phyloP scores from a whole-genome alignment of 2,888 invertebrate genomes.

The Oxyteleia sp. region DNA sequence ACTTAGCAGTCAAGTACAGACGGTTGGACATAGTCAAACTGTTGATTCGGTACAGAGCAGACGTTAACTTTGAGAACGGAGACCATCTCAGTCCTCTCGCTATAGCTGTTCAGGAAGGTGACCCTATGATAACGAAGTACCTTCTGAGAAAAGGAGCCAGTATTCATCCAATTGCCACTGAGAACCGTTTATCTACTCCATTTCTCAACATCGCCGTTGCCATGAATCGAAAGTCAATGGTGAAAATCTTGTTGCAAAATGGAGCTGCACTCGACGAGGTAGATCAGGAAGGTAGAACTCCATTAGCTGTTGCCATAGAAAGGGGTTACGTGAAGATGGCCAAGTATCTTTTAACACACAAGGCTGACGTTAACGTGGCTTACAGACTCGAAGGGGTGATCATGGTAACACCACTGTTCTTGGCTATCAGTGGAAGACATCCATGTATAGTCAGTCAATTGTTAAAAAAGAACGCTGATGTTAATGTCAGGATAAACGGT shows the following conservation, averaged over 20 bases:
- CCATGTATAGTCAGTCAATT: conserved; percentile 32
- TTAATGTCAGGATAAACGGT: conserved; percentile 30
- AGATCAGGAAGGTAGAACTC: conserved; percentile 50
- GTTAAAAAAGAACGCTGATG: conserved; percentile 24
- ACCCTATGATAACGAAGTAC: conserved; percentile 42
- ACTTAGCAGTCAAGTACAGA: conserved; percentile 45
- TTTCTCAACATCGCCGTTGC: conserved; percentile 51
- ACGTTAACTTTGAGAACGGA: conserved; percentile 47
- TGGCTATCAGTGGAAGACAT: conserved; percentile 45
- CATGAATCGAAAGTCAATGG: conserved; percentile 35
- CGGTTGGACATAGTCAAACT: conserved; percentile 49
- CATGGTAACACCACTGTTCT: conserved; percentile 27
- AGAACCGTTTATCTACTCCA: conserved; percentile 19
- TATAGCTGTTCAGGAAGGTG: conserved; percentile 29
- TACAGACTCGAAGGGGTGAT: conserved; percentile 39
- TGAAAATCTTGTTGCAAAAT: conserved; percentile 43
- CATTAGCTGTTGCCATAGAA: conserved; percentile 56
- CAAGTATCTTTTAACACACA: conserved; percentile 48
- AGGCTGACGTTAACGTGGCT: conserved; percentile 40
- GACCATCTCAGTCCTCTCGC: conserved; percentile 26
- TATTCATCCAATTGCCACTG: conserved; percentile 32
- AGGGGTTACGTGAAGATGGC: conserved; percentile 49
- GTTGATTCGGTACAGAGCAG: conserved; percentile 40
- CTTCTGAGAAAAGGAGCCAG: conserved; percentile 37
- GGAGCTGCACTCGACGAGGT: conserved; percentile 60